Evolutionary conservation across 2,888 invertebrate species (phyloP).

Genomic region (Anthophora plumipes): DNA sequence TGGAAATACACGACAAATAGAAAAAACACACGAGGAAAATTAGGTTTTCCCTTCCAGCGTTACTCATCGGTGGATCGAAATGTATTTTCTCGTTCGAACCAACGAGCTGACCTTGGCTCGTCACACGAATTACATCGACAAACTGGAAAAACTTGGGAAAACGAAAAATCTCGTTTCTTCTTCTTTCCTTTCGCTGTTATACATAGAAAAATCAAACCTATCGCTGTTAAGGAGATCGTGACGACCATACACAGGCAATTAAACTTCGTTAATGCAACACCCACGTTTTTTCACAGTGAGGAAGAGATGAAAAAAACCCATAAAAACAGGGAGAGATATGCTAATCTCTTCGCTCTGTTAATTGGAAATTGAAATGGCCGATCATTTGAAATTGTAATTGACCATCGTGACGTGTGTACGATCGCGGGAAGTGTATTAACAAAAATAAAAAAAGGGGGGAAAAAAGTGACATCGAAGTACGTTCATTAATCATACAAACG

Average conservation of each 20-base stretch:
- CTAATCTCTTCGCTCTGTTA: slow-evolving; percentile 5
- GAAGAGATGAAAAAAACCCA: background rate
- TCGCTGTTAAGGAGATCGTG: background rate
- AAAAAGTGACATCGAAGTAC: too few relatives aligned
- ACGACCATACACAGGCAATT: background rate
- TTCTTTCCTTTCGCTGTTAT: too few relatives aligned
- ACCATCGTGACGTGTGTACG: background rate
- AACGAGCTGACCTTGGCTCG: background rate
- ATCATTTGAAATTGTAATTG: slow-evolving; percentile 32
- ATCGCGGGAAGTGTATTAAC: too few relatives aligned
- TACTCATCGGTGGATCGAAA: background rate
- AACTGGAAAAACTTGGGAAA: background rate
- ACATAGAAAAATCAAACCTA: background rate
- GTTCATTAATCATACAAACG: too few relatives aligned
- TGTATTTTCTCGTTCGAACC: background rate
- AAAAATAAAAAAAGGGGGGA: too few relatives aligned
- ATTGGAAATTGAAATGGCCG: slow-evolving; percentile 14
- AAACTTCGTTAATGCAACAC: background rate
- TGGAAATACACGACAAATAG: too few relatives aligned
- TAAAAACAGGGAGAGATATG: too few relatives aligned
- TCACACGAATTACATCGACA: background rate
- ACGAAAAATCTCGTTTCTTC: too few relatives aligned
- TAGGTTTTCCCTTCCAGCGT: background rate
- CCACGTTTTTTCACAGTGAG: background rate
- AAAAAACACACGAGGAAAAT: slow-evolving; percentile 2